phyloP scores from a whole-genome alignment of 2,797 vertebrate genomes.

The Astyanax mexicanus region DNA sequence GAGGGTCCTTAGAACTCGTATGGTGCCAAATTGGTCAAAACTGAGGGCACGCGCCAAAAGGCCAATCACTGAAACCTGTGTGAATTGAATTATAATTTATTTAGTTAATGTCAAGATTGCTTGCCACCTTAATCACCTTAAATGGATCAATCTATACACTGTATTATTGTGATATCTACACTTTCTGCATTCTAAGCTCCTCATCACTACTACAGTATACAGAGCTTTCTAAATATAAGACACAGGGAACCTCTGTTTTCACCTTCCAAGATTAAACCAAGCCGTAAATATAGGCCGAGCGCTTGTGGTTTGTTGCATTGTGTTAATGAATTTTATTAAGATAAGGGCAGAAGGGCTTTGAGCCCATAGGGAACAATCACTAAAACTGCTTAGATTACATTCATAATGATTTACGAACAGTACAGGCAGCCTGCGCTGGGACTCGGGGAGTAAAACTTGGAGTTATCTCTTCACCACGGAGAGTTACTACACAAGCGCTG shows the following conservation, averaged over 20 bases:
- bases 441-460: slow-evolving; percentile 12
- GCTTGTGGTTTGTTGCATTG: slow-evolving; percentile 8
- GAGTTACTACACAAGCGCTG: slow-evolving; percentile 5
- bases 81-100: slow-evolving; percentile 67
- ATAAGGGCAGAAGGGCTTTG: slow-evolving; percentile 18
- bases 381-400: slow-evolving; percentile 42
- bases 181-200: neutral
- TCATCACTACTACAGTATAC: neutral
- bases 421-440: slow-evolving; percentile 10
- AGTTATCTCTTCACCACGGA: slow-evolving; percentile 14
- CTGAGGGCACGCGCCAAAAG: slow-evolving; percentile 69
- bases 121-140: neutral
- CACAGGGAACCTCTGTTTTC: neutral
- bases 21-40: slow-evolving; percentile 72
- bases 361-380: slow-evolving; percentile 4
- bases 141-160: too few species aligned
- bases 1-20: slow-evolving; percentile 87
- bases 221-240: neutral
- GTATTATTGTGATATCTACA: neutral
- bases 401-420: slow-evolving; percentile 39
- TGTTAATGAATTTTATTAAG: slow-evolving; percentile 26
- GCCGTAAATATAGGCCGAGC: neutral
- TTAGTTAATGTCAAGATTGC: slow-evolving; percentile 42
- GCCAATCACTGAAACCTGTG: slow-evolving; percentile 76
- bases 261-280: slow-evolving; percentile 16